Evolutionary conservation across 2,888 invertebrate species (phyloP).

Genomic region (Bellardia bayeri): DNA sequence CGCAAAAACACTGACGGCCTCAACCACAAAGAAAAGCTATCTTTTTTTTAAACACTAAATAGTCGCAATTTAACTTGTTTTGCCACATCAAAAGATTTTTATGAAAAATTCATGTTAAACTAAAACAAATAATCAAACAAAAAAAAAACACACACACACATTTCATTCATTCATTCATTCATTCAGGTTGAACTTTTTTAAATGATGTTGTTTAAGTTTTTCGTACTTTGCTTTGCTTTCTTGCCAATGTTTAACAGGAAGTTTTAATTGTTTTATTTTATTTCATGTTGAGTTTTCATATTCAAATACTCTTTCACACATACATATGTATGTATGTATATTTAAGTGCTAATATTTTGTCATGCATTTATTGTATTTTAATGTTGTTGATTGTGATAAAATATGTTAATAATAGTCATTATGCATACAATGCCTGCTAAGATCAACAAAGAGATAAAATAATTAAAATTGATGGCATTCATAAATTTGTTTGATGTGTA

Average conservation of each 20-base stretch:
- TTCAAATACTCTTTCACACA: neutral
- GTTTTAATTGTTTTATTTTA: conserved; percentile 65
- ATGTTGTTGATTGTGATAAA: conserved; percentile 52
- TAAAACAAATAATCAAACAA: neutral
- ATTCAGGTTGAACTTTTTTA: conserved; percentile 49
- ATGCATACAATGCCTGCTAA: conserved; percentile 58
- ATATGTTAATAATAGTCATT: conserved; percentile 70
- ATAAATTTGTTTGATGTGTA: conserved; percentile 47
- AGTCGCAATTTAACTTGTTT: conserved; percentile 34
- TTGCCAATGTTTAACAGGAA: conserved; percentile 53
- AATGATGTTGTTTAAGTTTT: conserved; percentile 57
- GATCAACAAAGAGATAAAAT: conserved; percentile 64
- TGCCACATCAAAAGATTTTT: conserved; percentile 50
- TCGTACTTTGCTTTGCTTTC: neutral
- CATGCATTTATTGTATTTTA: conserved; percentile 62
- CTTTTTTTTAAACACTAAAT: neutral
- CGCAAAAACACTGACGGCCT: neutral
- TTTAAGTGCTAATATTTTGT: conserved; percentile 60
- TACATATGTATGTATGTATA: neutral
- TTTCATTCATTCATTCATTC: neutral
- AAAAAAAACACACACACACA: neutral
- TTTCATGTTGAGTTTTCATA: conserved; percentile 46
- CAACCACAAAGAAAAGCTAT: neutral
- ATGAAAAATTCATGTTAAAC: conserved; percentile 5
- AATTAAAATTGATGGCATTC: conserved; percentile 66